A percentile compares a stretch with the other conserved stretches of the same genome.
Evolutionary conservation across 2,888 invertebrate genomes (phyloP).

Genomic region (Himalopsyche anomala): DNA sequence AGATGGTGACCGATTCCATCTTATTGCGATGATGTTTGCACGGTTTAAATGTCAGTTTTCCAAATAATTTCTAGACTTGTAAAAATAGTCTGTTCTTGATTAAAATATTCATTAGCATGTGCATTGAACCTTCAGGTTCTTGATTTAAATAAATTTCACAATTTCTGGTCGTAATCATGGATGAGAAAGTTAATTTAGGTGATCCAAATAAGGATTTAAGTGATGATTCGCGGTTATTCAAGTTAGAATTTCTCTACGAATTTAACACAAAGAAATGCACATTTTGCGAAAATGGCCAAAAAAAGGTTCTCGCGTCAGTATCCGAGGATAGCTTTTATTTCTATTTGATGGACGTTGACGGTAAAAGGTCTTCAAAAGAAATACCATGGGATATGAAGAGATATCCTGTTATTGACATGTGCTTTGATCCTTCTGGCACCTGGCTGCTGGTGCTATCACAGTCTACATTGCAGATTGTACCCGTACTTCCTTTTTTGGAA

Average conservation of each 20-base stretch:
- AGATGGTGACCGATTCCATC: constrained; percentile 1
- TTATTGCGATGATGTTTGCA: constrained; percentile 2
- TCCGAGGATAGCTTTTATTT: constrained; percentile 73
- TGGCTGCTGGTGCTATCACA: constrained; percentile 83
- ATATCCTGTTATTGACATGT: constrained; percentile 81
- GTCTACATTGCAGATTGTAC: constrained; percentile 75
- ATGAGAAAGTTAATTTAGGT: constrained; percentile 16
- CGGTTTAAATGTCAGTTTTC: constrained; percentile 23
- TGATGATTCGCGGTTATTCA: constrained; percentile 72
- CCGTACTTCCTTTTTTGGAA: constrained; percentile 74
- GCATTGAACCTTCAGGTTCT: no score
- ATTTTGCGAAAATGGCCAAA: constrained; percentile 75
- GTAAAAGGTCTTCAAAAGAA: constrained; percentile 65
- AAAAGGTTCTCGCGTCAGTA: constrained; percentile 74
- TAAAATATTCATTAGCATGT: neutral
- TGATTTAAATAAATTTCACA: neutral
- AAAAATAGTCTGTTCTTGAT: neutral
- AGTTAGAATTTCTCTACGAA: constrained; percentile 72
- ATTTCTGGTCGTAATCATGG: neutral
- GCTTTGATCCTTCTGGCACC: constrained; percentile 89
- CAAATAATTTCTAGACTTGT: neutral
- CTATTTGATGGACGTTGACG: constrained; percentile 72
- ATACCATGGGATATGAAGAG: constrained; percentile 75
- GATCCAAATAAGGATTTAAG: constrained; percentile 48
- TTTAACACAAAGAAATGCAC: constrained; percentile 72